These are phyloP conservation scores for Nyctibius grandis DNA, from an alignment of 2,797 vertebrate species.

Conservation along the genomic window DNA sequence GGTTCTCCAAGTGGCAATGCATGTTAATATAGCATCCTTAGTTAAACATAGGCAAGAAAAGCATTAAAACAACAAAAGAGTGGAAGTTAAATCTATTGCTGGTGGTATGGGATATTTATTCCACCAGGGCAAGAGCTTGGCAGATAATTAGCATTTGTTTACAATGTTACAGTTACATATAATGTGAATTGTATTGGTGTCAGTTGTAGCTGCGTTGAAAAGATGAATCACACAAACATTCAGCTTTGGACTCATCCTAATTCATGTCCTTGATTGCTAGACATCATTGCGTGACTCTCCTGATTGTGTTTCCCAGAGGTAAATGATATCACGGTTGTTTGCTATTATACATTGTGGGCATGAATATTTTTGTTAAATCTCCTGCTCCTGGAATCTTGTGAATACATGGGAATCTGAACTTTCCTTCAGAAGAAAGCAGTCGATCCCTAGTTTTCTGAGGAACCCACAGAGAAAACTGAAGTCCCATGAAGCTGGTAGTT, in stretches of 20 bases:
- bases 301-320: not conserved
- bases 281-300: not conserved
- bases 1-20: constrained; percentile 37
- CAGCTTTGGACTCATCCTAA: not conserved
- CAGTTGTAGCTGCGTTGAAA: not conserved
- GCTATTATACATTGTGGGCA: not conserved
- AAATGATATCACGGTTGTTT: not conserved
- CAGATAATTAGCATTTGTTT: not conserved
- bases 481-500: not conserved
- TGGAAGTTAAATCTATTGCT: not conserved
- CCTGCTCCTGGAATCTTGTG: not conserved
- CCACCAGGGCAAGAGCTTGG: not conserved
- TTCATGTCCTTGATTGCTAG: not conserved
- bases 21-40: not conserved
- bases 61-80: not conserved
- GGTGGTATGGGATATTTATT: not conserved
- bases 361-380: not conserved
- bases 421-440: not conserved
- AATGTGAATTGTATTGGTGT: not conserved
- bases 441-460: not conserved
- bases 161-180: not conserved
- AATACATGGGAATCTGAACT: not conserved
- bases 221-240: fast-evolving
- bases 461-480: not conserved
- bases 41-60: constrained; percentile 6